phyloP scores from a whole-genome alignment of 2,113 vertebrate species.

The Psettodes erumei region DNA sequence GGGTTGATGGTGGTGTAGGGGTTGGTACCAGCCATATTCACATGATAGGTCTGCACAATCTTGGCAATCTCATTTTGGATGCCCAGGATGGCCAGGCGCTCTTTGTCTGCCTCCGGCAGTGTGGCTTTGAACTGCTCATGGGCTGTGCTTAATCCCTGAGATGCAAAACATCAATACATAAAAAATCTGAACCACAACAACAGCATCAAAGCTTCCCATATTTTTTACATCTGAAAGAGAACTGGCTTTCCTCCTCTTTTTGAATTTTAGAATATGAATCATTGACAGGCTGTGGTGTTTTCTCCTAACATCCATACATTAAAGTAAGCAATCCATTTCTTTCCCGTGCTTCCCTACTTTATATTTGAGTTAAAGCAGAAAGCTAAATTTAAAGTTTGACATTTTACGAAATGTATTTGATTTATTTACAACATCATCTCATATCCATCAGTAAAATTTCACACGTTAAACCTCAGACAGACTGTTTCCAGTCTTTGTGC shows the following conservation, averaged over 20 bases:
- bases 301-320: not conserved
- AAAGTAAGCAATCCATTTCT: not conserved
- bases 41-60: conserved; percentile 97
- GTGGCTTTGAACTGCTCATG: conserved; percentile 99
- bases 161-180: conserved; percentile 14
- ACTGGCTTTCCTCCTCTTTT: not conserved
- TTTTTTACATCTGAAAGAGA: not conserved
- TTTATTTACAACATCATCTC: not conserved
- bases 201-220: not conserved
- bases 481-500: too few species aligned
- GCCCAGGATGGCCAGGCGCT: conserved; percentile 94
- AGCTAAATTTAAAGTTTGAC: not conserved
- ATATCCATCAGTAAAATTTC: too few species aligned
- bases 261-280: too few species aligned
- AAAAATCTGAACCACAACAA: not conserved
- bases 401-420: not conserved
- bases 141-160: conserved; percentile 93
- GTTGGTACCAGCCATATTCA: conserved; percentile 96
- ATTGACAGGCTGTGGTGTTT: not conserved
- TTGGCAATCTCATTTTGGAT: conserved; percentile 98
- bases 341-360: not conserved
- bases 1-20: conserved; percentile 97
- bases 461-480: too few species aligned
- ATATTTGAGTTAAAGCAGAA: not conserved
- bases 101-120: conserved; percentile 96